Percentiles rank a stretch among this genome's conserved stretches.
Conservation (phyloP, 1,140 invertebrate genomes). For the Drosophila grimshawi region DNA sequence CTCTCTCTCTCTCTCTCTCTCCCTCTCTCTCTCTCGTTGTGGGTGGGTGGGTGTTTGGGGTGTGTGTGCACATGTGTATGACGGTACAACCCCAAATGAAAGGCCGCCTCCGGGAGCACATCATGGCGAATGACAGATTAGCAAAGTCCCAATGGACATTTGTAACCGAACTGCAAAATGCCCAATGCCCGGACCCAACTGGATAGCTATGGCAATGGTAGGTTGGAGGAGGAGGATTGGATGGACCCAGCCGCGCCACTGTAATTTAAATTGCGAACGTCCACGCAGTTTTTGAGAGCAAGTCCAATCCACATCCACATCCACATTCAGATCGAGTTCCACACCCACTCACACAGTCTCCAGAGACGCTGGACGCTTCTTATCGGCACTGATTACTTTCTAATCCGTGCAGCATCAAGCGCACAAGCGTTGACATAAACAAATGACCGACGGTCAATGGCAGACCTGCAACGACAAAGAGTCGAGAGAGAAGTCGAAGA, state of each 20-base stretch:
- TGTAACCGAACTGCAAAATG: conserved; percentile 73
- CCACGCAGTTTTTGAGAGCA: conserved; percentile 18
- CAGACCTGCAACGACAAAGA: conserved; percentile 19
- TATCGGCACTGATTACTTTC: conserved; percentile 82
- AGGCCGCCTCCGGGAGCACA: conserved; percentile 78
- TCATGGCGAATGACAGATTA: conserved; percentile 84
- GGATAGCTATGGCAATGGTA: neutral
- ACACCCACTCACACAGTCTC: conserved; percentile 56
- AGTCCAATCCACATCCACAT: conserved; percentile 39
- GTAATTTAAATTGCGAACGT: conserved; percentile 73
- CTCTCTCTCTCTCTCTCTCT: conserved; percentile 16
- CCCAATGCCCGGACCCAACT: conserved; percentile 24
- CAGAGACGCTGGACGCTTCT: conserved; percentile 71
- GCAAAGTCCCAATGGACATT: conserved; percentile 83
- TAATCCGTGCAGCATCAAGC: conserved; percentile 77
- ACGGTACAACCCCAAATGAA: conserved; percentile 62
- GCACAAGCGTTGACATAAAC: conserved; percentile 77
- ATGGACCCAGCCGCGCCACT: conserved; percentile 29
- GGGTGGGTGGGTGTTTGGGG: neutral
- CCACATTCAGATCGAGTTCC: conserved; percentile 23
- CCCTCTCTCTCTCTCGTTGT: conserved; percentile 13
- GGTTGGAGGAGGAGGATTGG: neutral
- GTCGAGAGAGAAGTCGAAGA: conserved; percentile 8
- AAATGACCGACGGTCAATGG: conserved; percentile 67
- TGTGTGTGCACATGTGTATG: conserved; percentile 62